phyloP scores from a whole-genome alignment of 1,140 invertebrate genomes.

The Sesamia nonagrioides region DNA sequence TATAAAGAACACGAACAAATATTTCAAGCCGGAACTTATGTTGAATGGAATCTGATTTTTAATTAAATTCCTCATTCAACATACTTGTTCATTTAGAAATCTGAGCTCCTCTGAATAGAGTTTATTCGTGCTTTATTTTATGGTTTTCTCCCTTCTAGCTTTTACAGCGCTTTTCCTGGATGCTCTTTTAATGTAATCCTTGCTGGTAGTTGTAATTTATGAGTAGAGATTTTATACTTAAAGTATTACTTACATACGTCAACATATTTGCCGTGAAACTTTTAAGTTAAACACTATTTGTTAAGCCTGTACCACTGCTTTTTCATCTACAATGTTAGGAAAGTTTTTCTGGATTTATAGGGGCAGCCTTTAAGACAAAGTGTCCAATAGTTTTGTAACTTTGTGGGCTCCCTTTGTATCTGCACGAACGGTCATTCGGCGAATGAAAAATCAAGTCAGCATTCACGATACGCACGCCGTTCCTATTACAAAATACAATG shows the following conservation, averaged over 20 bases:
- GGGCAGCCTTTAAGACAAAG: conserved; percentile 38
- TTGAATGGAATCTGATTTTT: conserved; percentile 46
- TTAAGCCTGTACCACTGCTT: not conserved
- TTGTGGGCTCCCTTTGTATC: not conserved
- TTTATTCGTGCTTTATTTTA: conserved; percentile 43
- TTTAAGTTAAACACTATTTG: not conserved
- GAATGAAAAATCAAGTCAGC: conserved; percentile 1
- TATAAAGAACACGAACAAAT: conserved; percentile 37
- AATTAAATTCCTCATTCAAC: conserved; percentile 46
- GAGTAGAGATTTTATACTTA: not conserved
- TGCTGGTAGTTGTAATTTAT: conserved; percentile 5
- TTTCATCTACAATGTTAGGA: conserved; percentile 25
- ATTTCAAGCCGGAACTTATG: conserved; percentile 28
- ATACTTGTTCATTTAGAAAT: conserved; percentile 46
- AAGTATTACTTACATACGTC: not conserved
- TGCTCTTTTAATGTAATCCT: conserved; percentile 27
- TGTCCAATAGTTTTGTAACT: conserved; percentile 39
- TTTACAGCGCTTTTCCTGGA: conserved; percentile 26
- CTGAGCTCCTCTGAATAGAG: conserved; percentile 40
- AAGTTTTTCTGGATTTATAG: conserved; percentile 33
- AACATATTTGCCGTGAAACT: not conserved
- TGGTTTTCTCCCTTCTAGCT: conserved; percentile 9
- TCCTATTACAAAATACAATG: conserved; percentile 48
- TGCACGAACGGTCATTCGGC: not conserved
- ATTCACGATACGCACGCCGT: conserved; percentile 12